Evolutionary conservation across 1,140 invertebrate species (phyloP), one percentile per base, ranked within the genome.

Genomic region (Rhagoletis pomonella): DNA sequence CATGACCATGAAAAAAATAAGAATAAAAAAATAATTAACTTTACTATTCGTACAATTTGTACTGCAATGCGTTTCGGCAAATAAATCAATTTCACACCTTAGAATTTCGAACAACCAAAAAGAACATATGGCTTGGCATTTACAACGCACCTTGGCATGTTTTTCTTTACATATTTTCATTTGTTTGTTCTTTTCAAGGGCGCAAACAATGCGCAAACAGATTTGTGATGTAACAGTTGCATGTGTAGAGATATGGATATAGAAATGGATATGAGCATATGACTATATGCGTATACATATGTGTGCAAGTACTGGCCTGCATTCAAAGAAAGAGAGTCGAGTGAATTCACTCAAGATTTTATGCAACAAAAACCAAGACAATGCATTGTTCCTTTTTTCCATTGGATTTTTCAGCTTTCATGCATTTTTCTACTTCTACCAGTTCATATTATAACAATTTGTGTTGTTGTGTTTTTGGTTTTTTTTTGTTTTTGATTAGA

Each of bases 71-170:
- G 4, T 50, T 29, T 50, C 73, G 55, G 47, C 3, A 81, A 81
- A 55, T 81, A 81, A 81, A 81, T 81, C 73, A 81, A 81, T 81
- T 81, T 81, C 73, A 81, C 47, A 81, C 17, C 73, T 81, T 55
- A 81, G n/a, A 81, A 29, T 55, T 19, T 81, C 6, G 10, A 10
- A n/a, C 10, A 1, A 29, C 9, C 73, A 81, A 81, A 81, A 81
- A 55, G 73, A 81, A 81, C 73, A 81, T 55, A 81, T 81, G 73
- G 39, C 42, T 50, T 81, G 73, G 73, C 47, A 55, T 55, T 81
- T 81, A 55, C 50, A 81, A 55, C 73, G 50, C 73, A 81, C 47
- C 73, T 81, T 81, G 44, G 19, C 47, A 29, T 19, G n/a, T 55
- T 50, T 44, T 42, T 10, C n/a, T 77, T 50, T 77, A 2, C 44